These are phyloP conservation scores for Danio kyathit DNA, from an alignment of 2,797 vertebrate species.

Conservation along the genomic window DNA sequence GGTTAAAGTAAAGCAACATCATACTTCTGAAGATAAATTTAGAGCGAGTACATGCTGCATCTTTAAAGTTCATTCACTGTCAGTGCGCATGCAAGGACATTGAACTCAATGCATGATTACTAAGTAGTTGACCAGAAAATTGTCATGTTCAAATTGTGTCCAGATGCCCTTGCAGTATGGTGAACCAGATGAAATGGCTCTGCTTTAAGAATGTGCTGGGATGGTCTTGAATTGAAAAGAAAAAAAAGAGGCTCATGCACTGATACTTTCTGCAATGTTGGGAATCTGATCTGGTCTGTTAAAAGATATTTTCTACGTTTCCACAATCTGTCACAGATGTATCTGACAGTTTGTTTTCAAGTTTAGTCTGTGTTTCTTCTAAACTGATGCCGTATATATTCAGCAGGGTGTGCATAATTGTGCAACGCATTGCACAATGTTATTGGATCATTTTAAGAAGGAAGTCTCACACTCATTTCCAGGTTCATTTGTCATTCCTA, in stretches of 20 bases:
- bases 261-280: neutral
- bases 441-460: constrained; percentile 28
- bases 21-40: constrained; percentile 40
- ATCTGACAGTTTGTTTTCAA: constrained; percentile 57
- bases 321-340: constrained; percentile 29
- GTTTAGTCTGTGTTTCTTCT: neutral
- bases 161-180: constrained; percentile 56
- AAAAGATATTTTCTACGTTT: constrained; percentile 42
- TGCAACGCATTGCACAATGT: constrained; percentile 63
- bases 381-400: neutral
- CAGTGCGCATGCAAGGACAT: constrained; percentile 55
- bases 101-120: constrained; percentile 64
- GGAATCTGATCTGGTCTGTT: constrained; percentile 29
- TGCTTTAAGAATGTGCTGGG: constrained; percentile 27
- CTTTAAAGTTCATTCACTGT: constrained; percentile 46
- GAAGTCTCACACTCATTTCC: constrained; percentile 53
- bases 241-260: neutral
- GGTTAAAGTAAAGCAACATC: neutral
- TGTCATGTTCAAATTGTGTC: constrained; percentile 62
- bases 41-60: constrained; percentile 19
- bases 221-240: constrained; percentile 9
- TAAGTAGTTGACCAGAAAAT: constrained; percentile 66
- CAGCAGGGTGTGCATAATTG: constrained; percentile 45
- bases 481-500: constrained; percentile 61
- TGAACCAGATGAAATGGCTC: constrained; percentile 40